A percentile compares a stretch with the other conserved stretches of the same genome.
Conservation (phyloP, 2,797 vertebrate genomes). For the Cottoperca gobio region DNA sequence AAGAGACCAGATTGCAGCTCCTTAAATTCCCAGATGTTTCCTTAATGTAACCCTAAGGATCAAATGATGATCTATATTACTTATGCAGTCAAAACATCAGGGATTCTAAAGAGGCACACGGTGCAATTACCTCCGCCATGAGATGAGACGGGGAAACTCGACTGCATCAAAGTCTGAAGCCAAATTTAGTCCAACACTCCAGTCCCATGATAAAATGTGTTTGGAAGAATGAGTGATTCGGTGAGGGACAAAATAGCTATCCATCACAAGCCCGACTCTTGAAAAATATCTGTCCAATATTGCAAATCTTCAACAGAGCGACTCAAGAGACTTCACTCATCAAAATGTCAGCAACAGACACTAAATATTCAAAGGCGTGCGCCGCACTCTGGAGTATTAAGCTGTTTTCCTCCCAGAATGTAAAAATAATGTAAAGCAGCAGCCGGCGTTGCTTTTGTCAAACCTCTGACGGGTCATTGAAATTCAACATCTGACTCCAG, state of each 20-base stretch:
- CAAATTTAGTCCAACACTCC: constrained; percentile 56
- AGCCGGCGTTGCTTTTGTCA: constrained; percentile 67
- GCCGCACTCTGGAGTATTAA: constrained; percentile 72
- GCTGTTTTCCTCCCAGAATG: constrained; percentile 76
- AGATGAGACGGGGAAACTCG: constrained; percentile 41
- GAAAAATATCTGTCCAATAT: constrained; percentile 73
- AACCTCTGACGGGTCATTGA: constrained; percentile 76
- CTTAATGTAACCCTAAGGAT: constrained; percentile 63
- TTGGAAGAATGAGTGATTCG: constrained; percentile 61
- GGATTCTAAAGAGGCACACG: constrained; percentile 60
- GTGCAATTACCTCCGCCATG: constrained; percentile 64
- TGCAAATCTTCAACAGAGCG: constrained; percentile 65
- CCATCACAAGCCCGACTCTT: constrained; percentile 60
- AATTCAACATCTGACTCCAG: constrained; percentile 69
- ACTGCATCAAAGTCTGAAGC: constrained; percentile 67
- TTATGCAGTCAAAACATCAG: constrained; percentile 68
- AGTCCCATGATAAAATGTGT: constrained; percentile 62
- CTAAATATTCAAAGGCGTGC: constrained; percentile 78
- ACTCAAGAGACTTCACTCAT: constrained; percentile 78
- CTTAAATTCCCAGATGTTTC: constrained; percentile 41
- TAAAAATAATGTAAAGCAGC: constrained; percentile 78
- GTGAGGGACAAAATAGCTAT: constrained; percentile 62
- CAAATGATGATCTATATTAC: constrained; percentile 67
- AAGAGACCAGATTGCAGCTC: constrained; percentile 45
- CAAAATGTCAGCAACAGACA: constrained; percentile 76